phyloP scores from a whole-genome alignment of 2,113 vertebrate genomes.

The Brienomyrus brachyistius region DNA sequence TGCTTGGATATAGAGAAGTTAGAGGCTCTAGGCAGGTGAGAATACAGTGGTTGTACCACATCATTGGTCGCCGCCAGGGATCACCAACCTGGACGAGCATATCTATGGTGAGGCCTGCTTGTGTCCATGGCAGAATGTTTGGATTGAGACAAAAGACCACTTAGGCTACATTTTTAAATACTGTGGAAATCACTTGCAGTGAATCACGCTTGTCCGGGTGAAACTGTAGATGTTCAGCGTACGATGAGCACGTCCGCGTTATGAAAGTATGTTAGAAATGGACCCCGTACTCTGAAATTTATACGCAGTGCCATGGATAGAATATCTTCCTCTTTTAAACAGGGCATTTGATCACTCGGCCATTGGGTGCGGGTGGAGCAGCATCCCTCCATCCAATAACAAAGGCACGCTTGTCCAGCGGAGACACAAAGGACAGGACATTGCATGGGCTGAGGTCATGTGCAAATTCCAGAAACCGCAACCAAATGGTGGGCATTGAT shows the following conservation, averaged over 20 bases:
- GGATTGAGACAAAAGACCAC: not conserved
- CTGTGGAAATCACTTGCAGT: too few species aligned
- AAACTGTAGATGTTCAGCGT: too few species aligned
- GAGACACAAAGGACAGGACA: not conserved
- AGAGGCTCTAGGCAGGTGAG: not conserved
- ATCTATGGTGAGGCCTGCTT: not conserved
- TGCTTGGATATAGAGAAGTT: not conserved
- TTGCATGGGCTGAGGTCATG: not conserved
- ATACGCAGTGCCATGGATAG: not conserved
- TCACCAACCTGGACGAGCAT: not conserved
- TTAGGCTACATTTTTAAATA: not conserved
- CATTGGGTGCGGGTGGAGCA: not conserved
- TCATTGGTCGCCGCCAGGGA: not conserved
- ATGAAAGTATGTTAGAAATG: not conserved
- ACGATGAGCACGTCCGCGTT: not conserved
- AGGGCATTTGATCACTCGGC: too few species aligned
- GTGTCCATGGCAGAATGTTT: not conserved
- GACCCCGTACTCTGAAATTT: not conserved
- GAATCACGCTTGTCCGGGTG: too few species aligned
- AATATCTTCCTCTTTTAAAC: not conserved
- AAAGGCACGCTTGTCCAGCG: not conserved
- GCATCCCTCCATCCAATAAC: not conserved
- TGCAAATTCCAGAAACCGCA: not conserved
- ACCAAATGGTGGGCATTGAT: not conserved
- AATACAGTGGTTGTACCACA: not conserved